Base-by-base conservation (phyloP, 1,140 invertebrate species). In the Steinernema feltiae region DNA sequence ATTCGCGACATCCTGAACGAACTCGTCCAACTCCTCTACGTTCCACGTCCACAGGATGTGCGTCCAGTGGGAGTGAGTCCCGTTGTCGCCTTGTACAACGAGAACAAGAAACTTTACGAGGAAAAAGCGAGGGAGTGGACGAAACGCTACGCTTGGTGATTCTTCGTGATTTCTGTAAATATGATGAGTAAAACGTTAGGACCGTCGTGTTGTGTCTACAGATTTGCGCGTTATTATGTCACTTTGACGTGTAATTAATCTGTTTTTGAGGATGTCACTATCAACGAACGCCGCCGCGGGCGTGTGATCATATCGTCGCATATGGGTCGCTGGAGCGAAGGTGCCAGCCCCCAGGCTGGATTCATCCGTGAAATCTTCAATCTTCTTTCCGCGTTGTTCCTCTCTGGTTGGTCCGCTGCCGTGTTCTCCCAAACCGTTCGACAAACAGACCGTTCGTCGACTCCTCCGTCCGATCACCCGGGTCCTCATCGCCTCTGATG, bases 41-140 rank as follows among this genome's bases (percentile, higher is more conserved):
- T 0, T 32, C 46, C 35, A 1, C 3, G 31, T 7, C 30, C 21
- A 7, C 1, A 17, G 18, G 1, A 76, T 30, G 7, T 0, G 31
- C n/a, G n/a, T n/a, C n/a, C n/a, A n/a, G n/a, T n/a, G n/a, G n/a
- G n/a, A n/a, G n/a, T n/a, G n/a, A n/a, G n/a, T n/a, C n/a, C n/a
- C n/a, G n/a, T n/a, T n/a, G n/a, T n/a, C n/a, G n/a, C n/a, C n/a
- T 94, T 98, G 90, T 98, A 96, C 89, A 89, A 97, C 80, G 93
- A 95, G 87, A 97, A 98, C 89, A 90, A 95, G 73, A 93, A 95
- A 88, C 95, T 98, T 88, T 95, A 98, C 86, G 96, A 99, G 89
- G 92, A 94, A 86, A 95, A 95, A 87, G 96, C 96, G 79, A 91
- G 95, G 86, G 91, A 96, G 80, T 99, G 96, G 96, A 98, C 95